A percentile compares a stretch with the other conserved stretches of the same genome.
These are phyloP conservation scores for Esperia sulphurella DNA, from an alignment of 2,888 invertebrate species.

Conservation along the genomic window DNA sequence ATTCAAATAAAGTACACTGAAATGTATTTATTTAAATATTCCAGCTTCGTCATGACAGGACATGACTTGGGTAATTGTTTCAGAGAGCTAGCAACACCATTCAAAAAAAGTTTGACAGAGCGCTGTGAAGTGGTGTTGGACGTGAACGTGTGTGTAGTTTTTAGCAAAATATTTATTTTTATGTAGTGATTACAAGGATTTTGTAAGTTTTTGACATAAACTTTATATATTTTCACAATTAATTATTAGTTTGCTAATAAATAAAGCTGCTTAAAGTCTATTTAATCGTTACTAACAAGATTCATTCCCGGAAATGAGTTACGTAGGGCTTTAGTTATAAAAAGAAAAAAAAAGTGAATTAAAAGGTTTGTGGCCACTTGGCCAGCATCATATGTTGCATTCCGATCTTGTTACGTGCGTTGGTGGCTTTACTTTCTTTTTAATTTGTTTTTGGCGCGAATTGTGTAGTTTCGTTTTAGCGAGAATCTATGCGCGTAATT, in stretches of 20 bases:
- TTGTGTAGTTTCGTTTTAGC: conserved; percentile 24
- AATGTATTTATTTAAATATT: neutral
- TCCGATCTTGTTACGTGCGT: conserved; percentile 64
- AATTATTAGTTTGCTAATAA: conserved; percentile 15
- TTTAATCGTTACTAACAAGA: conserved; percentile 16
- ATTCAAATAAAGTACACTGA: neutral
- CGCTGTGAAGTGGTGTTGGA: conserved; percentile 58
- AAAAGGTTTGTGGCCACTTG: conserved; percentile 42
- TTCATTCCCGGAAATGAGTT: conserved; percentile 57
- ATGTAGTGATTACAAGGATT: conserved; percentile 58
- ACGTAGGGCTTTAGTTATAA: conserved; percentile 49
- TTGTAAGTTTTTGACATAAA: conserved; percentile 68
- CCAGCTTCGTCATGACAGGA: neutral
- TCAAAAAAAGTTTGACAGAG: conserved; percentile 60
- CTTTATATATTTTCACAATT: conserved; percentile 23
- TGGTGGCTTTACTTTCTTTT: conserved; percentile 37
- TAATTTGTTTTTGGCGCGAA: conserved; percentile 45
- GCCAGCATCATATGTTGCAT: conserved; percentile 65
- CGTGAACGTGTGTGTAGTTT: conserved; percentile 72
- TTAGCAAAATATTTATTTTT: conserved; percentile 53
- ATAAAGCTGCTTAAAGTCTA: conserved; percentile 4
- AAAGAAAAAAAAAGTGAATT: conserved; percentile 57
- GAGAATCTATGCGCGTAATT: conserved; percentile 30
- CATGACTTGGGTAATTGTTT: conserved; percentile 23
- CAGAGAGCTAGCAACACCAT: conserved; percentile 43